Evolutionary conservation across 2,113 vertebrate species (phyloP).

Genomic region (Boulengeromyrus knoepffleri): DNA sequence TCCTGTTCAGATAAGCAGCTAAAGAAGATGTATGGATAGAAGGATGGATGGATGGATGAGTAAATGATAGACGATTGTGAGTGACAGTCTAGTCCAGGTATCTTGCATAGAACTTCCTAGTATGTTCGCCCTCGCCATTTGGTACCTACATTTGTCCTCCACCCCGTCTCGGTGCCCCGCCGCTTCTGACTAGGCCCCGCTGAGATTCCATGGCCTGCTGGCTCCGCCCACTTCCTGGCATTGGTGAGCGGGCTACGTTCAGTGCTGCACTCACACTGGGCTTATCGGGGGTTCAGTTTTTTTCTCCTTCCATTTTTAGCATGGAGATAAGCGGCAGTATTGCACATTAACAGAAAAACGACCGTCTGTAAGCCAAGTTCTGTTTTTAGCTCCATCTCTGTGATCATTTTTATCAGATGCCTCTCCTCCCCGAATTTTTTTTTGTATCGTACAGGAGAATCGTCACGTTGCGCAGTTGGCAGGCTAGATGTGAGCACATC

Average conservation of each 20-base stretch:
- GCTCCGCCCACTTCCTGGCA: neutral
- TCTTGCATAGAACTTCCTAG: neutral
- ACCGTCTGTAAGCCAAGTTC: neutral
- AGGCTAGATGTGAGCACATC: neutral
- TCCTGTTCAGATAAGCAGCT: neutral
- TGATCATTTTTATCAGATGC: slow-evolving; percentile 10
- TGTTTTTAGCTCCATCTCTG: slow-evolving; percentile 10
- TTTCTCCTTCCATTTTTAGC: slow-evolving; percentile 7
- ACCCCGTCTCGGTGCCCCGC: neutral
- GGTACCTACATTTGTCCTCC: neutral
- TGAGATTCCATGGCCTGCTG: neutral
- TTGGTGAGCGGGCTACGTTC: neutral
- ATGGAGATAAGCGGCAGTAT: neutral
- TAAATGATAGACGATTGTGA: neutral
- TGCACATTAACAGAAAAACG: neutral
- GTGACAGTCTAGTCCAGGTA: neutral
- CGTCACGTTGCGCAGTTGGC: neutral
- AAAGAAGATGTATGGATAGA: neutral
- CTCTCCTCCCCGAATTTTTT: neutral
- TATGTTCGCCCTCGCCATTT: neutral
- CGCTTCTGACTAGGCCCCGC: neutral
- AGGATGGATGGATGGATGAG: neutral
- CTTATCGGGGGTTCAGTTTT: slow-evolving; percentile 18
- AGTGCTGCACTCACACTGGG: slow-evolving; percentile 8
- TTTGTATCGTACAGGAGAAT: neutral